Evolutionary conservation across 2,113 vertebrate species (phyloP).

Genomic region (Furnarius figulus): DNA sequence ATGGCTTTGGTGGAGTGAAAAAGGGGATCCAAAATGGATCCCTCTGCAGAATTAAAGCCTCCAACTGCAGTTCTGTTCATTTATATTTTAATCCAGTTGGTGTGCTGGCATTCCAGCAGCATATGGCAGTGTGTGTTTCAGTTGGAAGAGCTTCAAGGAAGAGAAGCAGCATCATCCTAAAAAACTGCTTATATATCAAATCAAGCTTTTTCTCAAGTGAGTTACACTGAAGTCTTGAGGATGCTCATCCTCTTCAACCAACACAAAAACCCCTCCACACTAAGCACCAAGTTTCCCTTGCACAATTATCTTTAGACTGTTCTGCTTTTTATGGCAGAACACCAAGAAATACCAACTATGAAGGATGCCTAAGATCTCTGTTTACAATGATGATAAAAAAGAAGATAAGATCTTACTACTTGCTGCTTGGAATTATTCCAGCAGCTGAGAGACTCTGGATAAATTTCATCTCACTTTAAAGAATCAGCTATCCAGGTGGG

Average conservation of each 20-base stretch:
- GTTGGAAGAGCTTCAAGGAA: background rate
- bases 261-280: background rate
- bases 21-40: background rate
- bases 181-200: background rate
- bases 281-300: background rate
- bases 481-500: background rate
- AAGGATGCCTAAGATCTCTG: background rate
- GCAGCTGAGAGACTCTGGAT: background rate
- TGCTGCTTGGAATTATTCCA: background rate
- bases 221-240: background rate
- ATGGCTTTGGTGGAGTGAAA: background rate
- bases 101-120: background rate
- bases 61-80: background rate
- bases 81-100: background rate
- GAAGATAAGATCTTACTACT: background rate
- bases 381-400: background rate
- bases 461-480: background rate
- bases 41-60: background rate
- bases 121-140: background rate
- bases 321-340: background rate
- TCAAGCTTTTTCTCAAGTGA: background rate
- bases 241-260: background rate
- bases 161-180: background rate
- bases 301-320: background rate
- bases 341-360: background rate